Evolutionary conservation across 1,140 invertebrate genomes (phyloP), one percentile per base, ranked within the genome.

Genomic region (Ostrea denselamellosa): DNA sequence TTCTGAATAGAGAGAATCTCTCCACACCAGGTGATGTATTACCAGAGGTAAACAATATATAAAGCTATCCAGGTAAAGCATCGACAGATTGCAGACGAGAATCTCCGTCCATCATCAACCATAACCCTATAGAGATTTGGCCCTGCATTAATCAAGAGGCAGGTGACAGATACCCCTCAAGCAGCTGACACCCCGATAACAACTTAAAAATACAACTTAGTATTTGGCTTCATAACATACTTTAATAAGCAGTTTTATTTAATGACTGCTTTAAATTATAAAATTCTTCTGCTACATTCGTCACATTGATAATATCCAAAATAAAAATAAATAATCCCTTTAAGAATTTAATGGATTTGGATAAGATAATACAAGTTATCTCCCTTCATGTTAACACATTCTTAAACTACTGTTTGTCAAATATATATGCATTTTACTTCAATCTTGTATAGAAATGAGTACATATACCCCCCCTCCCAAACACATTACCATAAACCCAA

Each of bases 71-170:
- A 34, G 28, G 68, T 77, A 34, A 14, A 77, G 7, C 56, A 77
- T 9, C 28, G 68, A 77, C 68, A 77, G 68, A 77, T 77, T 77
- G 68, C 68, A 77, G 68, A 25, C 68, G 68, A 28, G 28, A 28
- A 77, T 77, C 68, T 68, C 2, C 2, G 28, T 1, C 28, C 25
- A 9, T 77, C 68, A 34, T 77, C 68, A 25, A 25, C 22, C 2
- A 34, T 14, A 12, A 25, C 2, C 25, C 28, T 34, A 12, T 28
- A 34, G 68, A 34, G 68, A 34, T 14, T 5, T 17, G 9, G 25
- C 25, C 68, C 25, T 62, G 25, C 22, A 25, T 77, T 34, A 77
- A 22, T n/a, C 56, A 9, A 62, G n/a, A 22, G 68, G 28, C 68
- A 77, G 68, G 25, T 77, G 68, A 34, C 28, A 14, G 34, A 25